Evolutionary conservation across 1,140 invertebrate species (phyloP), one percentile per base, ranked within the genome.

Genomic region (Cyclina sinensis): DNA sequence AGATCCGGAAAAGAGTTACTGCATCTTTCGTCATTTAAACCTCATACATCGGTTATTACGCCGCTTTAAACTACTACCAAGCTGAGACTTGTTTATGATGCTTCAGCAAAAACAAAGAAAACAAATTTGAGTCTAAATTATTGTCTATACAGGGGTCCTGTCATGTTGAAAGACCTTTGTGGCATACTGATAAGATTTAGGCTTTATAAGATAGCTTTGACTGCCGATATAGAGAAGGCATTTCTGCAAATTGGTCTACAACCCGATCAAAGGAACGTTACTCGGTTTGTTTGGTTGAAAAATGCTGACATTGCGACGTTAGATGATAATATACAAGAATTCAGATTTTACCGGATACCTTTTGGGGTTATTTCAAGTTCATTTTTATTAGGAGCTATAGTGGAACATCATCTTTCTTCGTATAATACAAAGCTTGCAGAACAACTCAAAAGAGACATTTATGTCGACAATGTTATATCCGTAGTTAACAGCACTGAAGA

Each of bases 251-350:
- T 84, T n/a, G 82, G 48, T 16, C 3, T 82, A 12, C 46, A 74
- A 73, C 51, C n/a, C 21, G 65, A 39, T 46, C 74, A 86, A 16
- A 39, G 88, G 30, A 82, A 89, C 68, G 88, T 62, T 5, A 89
- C 81, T 0, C 12, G 88, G 51, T 89, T 89, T 43, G 0, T 89
- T 0, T 85, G 88, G 82, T 48, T 89, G 0, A 90, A 83, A 32
- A n/a, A n/a, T n/a, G 16, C 54, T 51, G 18, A 27, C 21, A 37
- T 11, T 12, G 3, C 14, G 24, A n/a, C n/a, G n/a, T n/a, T n/a
- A n/a, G n/a, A n/a, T n/a, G n/a, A n/a, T n/a, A 82, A 82, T 39
- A 65, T 82, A n/a, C 35, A 59, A 46, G 79, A 65, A 65, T 82
- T 65, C 35, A 7, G 79, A 59, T 35, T 82, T 32, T 82, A 27